A percentile compares a stretch with the other conserved stretches of the same genome.
phyloP scores from a whole-genome alignment of 2,113 vertebrate genomes.

The Peromyscus californicus region DNA sequence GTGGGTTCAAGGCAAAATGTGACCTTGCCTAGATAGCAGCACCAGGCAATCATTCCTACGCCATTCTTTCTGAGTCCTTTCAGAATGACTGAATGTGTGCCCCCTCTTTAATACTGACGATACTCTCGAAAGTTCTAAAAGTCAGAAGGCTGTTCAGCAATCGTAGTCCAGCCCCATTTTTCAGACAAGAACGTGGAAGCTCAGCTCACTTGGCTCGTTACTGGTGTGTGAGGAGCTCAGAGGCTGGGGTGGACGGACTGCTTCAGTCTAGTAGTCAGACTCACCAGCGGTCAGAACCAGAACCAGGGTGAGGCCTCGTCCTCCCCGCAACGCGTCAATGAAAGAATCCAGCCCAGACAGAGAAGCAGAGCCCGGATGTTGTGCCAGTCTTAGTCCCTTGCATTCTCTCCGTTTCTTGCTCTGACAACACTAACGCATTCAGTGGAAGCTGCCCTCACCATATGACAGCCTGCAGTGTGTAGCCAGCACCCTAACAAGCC shows the following conservation, averaged over 20 bases:
- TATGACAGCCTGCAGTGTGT: neutral
- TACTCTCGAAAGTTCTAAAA: slow-evolving; percentile 36
- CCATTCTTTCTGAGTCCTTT: slow-evolving; percentile 16
- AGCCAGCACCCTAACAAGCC: neutral
- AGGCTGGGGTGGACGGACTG: neutral
- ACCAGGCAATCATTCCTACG: slow-evolving; percentile 1
- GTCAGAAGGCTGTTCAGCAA: neutral
- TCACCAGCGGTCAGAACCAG: neutral
- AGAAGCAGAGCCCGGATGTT: neutral
- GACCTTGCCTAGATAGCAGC: slow-evolving; percentile 10
- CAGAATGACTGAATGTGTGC: neutral
- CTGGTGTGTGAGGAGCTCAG: neutral
- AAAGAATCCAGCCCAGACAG: neutral
- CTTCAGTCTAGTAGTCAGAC: neutral
- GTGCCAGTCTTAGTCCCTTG: neutral
- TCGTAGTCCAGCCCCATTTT: neutral
- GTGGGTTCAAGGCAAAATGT: neutral
- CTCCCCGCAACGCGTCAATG: slow-evolving; percentile 34
- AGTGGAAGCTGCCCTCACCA: neutral
- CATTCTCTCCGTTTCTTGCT: neutral
- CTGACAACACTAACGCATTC: neutral
- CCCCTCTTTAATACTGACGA: neutral
- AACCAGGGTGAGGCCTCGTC: neutral
- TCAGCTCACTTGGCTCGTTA: neutral
- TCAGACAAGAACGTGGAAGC: neutral